These are phyloP conservation scores for Podarcis raffonei DNA, from an alignment of 2,113 vertebrate species.

Conservation along the genomic window DNA sequence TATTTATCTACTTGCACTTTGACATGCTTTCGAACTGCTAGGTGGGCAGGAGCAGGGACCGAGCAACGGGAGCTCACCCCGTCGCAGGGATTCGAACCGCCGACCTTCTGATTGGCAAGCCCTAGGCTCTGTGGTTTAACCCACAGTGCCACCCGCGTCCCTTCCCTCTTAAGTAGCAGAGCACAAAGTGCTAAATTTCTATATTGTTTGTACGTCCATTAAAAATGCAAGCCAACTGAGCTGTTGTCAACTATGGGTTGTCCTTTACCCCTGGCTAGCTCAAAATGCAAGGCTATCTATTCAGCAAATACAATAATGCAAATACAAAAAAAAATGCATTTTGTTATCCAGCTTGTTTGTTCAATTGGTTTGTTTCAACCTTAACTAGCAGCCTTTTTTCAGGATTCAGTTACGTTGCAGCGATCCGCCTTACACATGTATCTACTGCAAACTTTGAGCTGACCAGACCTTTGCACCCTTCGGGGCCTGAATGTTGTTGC, in stretches of 20 bases:
- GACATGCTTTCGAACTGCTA: too few species aligned
- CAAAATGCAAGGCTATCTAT: neutral
- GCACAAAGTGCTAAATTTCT: neutral
- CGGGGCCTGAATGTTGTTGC: neutral
- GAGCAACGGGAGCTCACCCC: too few species aligned
- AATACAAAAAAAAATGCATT: too few species aligned
- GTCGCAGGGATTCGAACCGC: too few species aligned
- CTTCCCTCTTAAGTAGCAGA: neutral
- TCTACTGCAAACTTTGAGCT: conserved; percentile 44
- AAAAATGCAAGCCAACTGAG: neutral
- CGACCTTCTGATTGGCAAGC: too few species aligned
- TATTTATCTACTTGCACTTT: too few species aligned
- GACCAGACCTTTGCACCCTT: conserved; percentile 24
- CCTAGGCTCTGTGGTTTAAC: too few species aligned
- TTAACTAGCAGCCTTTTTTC: conserved; percentile 20
- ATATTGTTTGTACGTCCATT: neutral
- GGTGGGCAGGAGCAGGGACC: too few species aligned
- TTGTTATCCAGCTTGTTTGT: neutral
- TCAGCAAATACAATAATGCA: neutral
- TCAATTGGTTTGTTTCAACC: neutral
- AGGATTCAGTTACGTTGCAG: conserved; percentile 42
- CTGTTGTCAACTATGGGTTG: too few species aligned
- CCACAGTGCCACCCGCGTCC: too few species aligned
- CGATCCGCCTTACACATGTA: conserved; percentile 60
- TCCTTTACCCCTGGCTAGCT: neutral